Percentiles rank a stretch among this genome's conserved stretches.
These are phyloP conservation scores for Dallia pectoralis DNA, from an alignment of 2,797 vertebrate species.

Conservation along the genomic window DNA sequence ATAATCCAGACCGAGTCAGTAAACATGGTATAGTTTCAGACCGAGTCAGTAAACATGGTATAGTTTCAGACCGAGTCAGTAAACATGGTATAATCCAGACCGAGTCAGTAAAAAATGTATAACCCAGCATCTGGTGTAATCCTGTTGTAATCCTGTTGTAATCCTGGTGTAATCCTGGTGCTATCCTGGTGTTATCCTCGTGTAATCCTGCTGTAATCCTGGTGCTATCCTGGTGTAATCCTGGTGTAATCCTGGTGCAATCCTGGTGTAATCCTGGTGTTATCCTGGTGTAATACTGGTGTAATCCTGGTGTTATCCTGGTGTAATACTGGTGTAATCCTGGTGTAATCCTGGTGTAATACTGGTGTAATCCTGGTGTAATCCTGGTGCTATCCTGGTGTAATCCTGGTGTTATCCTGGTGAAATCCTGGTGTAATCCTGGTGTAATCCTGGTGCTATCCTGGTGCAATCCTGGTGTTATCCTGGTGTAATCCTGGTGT, in stretches of 20 bases:
- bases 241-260: background rate
- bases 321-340: background rate
- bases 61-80: too few species aligned
- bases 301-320: background rate
- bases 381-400: background rate
- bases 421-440: background rate
- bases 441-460: background rate
- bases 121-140: background rate
- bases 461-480: background rate
- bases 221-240: background rate
- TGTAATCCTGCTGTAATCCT: background rate
- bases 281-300: background rate
- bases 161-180: background rate
- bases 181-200: background rate
- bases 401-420: background rate
- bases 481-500: background rate
- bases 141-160: background rate
- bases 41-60: too few species aligned
- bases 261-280: background rate
- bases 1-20: too few species aligned
- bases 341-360: background rate
- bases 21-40: too few species aligned
- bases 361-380: background rate
- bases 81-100: too few species aligned
- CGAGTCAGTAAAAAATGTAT: background rate